A percentile compares a stretch with the other conserved stretches of the same genome.
These are phyloP conservation scores for Gavialis gangeticus DNA, from an alignment of 2,113 vertebrate genomes.

Conservation along the genomic window DNA sequence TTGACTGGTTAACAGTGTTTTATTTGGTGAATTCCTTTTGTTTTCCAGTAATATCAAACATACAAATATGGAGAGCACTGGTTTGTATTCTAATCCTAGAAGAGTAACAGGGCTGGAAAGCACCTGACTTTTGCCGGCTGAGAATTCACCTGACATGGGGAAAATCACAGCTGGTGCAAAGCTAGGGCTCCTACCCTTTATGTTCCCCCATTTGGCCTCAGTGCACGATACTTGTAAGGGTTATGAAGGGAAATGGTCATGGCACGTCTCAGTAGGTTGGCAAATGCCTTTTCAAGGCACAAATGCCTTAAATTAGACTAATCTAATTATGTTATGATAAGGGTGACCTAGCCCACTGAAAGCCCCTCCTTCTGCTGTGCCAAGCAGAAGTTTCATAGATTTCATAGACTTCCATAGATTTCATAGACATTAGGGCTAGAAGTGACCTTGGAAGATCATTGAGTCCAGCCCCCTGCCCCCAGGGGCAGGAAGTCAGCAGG, in stretches of 20 bases:
- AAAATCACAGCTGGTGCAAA: constrained; percentile 35
- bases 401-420: no score
- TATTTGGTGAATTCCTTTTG: neutral
- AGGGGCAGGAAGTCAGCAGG: no score
- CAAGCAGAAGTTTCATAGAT: constrained; percentile 30
- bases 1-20: neutral
- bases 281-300: constrained; percentile 16
- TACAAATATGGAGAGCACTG: constrained; percentile 16
- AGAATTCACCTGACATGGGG: constrained; percentile 5
- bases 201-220: constrained; percentile 35
- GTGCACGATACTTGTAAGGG: constrained; percentile 36
- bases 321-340: constrained; percentile 45
- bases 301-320: neutral
- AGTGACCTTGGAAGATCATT: no score
- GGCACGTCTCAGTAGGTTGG: constrained; percentile 1
- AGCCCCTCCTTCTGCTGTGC: neutral
- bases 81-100: constrained; percentile 13
- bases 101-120: constrained; percentile 36
- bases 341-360: neutral
- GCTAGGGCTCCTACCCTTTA: constrained; percentile 39
- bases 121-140: constrained; percentile 20
- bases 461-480: no score
- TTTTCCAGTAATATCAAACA: constrained; percentile 1
- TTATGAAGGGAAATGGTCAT: constrained; percentile 37
- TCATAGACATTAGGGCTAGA: no score